Evolutionary conservation across 1,140 invertebrate species (phyloP).

Genomic region (Marisa cornuarietis): DNA sequence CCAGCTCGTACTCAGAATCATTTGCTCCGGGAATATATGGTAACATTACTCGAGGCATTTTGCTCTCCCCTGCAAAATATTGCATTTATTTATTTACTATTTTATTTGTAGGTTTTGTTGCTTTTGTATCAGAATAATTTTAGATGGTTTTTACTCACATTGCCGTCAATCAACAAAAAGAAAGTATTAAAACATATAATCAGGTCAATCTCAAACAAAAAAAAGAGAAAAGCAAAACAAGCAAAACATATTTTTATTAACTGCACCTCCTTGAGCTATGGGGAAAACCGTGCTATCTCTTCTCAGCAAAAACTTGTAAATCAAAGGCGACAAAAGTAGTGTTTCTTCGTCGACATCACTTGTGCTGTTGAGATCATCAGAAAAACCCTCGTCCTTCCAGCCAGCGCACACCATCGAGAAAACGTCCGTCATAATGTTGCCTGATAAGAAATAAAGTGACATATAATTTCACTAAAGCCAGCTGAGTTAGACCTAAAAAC

Average conservation of each 20-base stretch:
- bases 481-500: too few species aligned
- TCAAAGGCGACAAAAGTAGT: not conserved
- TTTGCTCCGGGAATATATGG: not conserved
- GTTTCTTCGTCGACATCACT: not conserved
- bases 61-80: conserved; percentile 4
- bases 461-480: too few species aligned
- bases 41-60: not conserved
- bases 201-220: too few species aligned
- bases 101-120: not conserved
- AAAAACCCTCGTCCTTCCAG: conserved; percentile 3
- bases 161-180: too few species aligned
- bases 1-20: not conserved
- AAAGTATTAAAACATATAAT: too few species aligned
- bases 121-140: too few species aligned
- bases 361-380: not conserved
- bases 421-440: not conserved
- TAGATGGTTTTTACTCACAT: too few species aligned
- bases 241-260: not conserved
- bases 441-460: not conserved
- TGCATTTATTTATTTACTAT: not conserved
- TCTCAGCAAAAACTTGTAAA: conserved; percentile 12
- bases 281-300: not conserved
- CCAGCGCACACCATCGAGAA: not conserved
- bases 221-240: too few species aligned
- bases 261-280: too few species aligned